Percentiles rank a stretch among this genome's conserved stretches.
These are phyloP conservation scores for Mesocricetus auratus DNA, from an alignment of 2,113 vertebrate genomes.

Conservation along the genomic window DNA sequence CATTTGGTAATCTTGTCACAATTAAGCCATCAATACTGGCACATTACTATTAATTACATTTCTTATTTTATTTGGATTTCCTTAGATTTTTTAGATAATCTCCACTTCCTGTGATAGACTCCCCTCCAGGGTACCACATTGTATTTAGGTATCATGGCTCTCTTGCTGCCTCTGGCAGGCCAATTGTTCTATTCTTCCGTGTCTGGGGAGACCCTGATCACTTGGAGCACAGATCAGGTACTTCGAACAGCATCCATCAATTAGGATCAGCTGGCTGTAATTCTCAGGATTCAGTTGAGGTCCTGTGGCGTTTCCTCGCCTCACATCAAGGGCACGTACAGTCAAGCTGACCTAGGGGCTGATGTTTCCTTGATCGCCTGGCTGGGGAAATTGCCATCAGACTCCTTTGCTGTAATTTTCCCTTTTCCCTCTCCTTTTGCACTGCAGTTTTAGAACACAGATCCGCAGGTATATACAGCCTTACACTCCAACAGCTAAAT, in stretches of 20 bases:
- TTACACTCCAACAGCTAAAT: not conserved
- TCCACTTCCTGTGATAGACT: not conserved
- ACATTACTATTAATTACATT: not conserved
- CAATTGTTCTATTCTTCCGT: not conserved
- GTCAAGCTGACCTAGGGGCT: rapidly evolving
- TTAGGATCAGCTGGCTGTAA: not conserved
- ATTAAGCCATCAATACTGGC: not conserved
- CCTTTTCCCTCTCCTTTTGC: not conserved
- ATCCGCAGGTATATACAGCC: no score
- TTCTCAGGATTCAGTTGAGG: not conserved
- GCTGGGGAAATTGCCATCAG: rapidly evolving
- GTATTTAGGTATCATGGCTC: not conserved
- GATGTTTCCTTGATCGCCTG: not conserved
- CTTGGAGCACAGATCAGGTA: not conserved
- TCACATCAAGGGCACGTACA: not conserved
- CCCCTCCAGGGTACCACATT: not conserved
- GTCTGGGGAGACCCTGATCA: not conserved
- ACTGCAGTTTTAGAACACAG: not conserved
- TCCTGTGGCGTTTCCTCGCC: not conserved
- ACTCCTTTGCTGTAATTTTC: not conserved
- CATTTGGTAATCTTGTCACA: not conserved
- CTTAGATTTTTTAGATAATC: not conserved
- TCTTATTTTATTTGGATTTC: not conserved
- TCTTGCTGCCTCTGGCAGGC: not conserved
- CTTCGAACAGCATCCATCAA: not conserved